phyloP scores from a whole-genome alignment of 2,113 vertebrate species.

The Stomatorhinus ivindoensis region DNA sequence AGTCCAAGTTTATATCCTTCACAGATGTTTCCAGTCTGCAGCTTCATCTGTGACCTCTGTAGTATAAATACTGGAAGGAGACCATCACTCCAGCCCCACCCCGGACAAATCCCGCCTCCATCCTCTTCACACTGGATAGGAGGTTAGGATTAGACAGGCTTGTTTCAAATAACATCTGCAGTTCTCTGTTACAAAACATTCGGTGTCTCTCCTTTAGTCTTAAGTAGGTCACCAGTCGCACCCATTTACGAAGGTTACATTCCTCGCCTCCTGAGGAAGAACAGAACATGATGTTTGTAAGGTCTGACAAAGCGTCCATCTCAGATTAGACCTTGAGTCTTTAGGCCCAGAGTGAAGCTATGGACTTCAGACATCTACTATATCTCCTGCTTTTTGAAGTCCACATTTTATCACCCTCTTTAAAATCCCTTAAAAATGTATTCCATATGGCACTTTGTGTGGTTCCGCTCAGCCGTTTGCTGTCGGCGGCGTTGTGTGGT shows the following conservation, averaged over 20 bases:
- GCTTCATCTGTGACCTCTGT: conserved; percentile 1
- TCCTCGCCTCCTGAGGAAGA: not conserved
- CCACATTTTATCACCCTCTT: not conserved
- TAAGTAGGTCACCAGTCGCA: not conserved
- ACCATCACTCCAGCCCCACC: not conserved
- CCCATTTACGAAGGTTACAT: not conserved
- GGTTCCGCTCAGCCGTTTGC: not conserved
- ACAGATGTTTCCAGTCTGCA: conserved; percentile 8
- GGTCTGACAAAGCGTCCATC: not conserved
- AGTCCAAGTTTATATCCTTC: not conserved
- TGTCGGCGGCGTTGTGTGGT: not conserved
- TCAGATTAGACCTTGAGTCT: not conserved
- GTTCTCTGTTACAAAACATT: not conserved
- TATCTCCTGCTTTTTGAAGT: not conserved
- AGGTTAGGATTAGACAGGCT: not conserved
- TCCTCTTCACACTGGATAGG: not conserved
- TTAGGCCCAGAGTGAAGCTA: not conserved
- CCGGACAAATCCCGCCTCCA: not conserved
- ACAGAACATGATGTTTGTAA: not conserved
- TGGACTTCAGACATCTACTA: not conserved
- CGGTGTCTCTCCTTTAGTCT: not conserved
- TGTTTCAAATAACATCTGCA: not conserved
- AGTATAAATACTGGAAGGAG: not conserved
- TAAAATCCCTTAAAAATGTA: not conserved
- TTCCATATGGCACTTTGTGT: not conserved